Conservation (phyloP, 1,140 invertebrate species). For the Scaptomyza montana region DNA sequence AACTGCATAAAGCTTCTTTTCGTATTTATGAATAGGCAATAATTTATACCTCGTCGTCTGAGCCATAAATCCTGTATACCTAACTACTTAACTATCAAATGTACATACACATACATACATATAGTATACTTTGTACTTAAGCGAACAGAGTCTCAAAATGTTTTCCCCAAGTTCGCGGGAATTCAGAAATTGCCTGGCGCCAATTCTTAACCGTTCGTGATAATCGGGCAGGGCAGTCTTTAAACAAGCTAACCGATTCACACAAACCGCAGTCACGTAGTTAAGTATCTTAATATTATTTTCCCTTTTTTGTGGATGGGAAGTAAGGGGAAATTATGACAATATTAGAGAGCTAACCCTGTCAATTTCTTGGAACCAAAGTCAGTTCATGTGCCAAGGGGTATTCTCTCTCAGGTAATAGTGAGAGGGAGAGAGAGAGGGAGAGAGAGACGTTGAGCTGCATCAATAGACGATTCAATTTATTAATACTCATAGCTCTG, state of each 20-base stretch:
- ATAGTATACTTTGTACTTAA: no score
- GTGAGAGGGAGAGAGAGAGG: no score
- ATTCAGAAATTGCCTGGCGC: conserved; percentile 29
- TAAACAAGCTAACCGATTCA: conserved; percentile 39
- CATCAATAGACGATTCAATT: conserved; percentile 16
- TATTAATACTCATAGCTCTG: background rate
- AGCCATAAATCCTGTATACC: conserved; percentile 1
- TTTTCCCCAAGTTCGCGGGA: conserved; percentile 29
- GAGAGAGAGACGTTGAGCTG: background rate
- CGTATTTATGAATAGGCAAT: conserved; percentile 43
- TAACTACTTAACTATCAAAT: background rate
- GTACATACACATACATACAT: no score
- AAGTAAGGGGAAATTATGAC: background rate
- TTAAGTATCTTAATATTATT: background rate
- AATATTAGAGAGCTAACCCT: background rate
- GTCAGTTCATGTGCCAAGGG: conserved; percentile 12
- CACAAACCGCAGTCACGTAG: background rate
- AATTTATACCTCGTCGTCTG: conserved; percentile 25
- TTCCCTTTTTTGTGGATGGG: background rate
- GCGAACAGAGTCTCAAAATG: no score
- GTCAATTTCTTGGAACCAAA: conserved; percentile 20
- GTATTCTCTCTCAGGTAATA: background rate
- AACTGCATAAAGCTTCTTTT: conserved; percentile 12
- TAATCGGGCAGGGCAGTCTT: conserved; percentile 22
- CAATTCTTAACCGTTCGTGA: conserved; percentile 44